Evolutionary conservation across 1,140 invertebrate genomes (phyloP), one percentile per base, ranked within the genome.

Genomic region (Trichonephila clavata): DNA sequence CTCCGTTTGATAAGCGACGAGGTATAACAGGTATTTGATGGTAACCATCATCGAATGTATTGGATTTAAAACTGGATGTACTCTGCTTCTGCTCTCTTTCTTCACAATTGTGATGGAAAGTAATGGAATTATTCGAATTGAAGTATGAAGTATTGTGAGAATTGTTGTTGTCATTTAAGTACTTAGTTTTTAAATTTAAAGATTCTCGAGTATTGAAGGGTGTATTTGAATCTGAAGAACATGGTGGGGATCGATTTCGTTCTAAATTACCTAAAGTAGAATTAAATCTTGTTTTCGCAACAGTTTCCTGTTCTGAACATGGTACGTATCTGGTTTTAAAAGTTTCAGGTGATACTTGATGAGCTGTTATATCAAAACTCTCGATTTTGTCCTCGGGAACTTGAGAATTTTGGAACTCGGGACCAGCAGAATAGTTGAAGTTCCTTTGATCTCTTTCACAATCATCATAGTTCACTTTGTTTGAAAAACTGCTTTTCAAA

Each of bases 21-120:
- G 93, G 93, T 0, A 84, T 39, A 0, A 94, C 60, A 10, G 92
- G n/a, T 59, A 92, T 86, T 59, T 86, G 91, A 32, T 60, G 50
- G 60, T 63, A 87, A 14, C 13, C 27, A n/a, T 65, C 10, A 10
- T 84, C 80, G 13, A 18, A 24, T 24, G 6, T 13, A 18, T 43
- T 32, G 4, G 83, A 27, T 84, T 39, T 77, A 20, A 27, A 0
- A n/a, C 10, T 60, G 20, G 43, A 60, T 14, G 83, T 59, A 27
- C 83, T 84, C n/a, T 57, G 43, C 14, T 59, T 57, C 20, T n/a
- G 16, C 13, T 84, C 83, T 84, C 13, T 59, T 59, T 59, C 20
- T n/a, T 27, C 24, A 27, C 7, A 27, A 14, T 4, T 18, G 14
- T 32, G 39, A 18, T 77, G 27, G 14, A 32, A 18, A 63, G 14